Base-by-base conservation (phyloP, 1,140 invertebrate species). In the Cardiocondyla obscurior region DNA sequence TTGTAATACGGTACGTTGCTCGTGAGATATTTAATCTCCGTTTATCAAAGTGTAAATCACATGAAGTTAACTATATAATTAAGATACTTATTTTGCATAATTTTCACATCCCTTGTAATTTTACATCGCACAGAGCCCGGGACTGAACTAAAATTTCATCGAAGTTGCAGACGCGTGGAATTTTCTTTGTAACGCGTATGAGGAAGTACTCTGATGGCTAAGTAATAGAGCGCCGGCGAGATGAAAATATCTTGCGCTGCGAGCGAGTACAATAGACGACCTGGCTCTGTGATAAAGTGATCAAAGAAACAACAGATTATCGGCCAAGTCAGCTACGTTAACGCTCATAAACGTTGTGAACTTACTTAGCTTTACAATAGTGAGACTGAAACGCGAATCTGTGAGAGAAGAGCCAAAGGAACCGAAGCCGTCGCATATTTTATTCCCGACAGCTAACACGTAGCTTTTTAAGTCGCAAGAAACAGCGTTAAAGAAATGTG, bases 181-280 rank as follows among this genome's bases (percentile, higher is more conserved):
- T 39, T 86, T 87, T 86, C 85, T 87, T 87, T 86, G 70, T 72
- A 83, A 86, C 82, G 82, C 39, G 77, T 70, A 74, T 67, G 51
- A 55, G 73, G 77, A 76, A 76, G 65, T 49, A 49, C 58, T 76
- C 65, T 64, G 72, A 62, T 62, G 42, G 42, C 30, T 58, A 49
- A 51, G 77, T 82, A 86, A 77, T 69, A 72, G 77, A 85, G 57
- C 70, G 67, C 74, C 53, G 22, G 33, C 46, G 39, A 60, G 42
- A 76, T 77, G 84, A 86, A 55, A 86, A 87, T 87, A 83, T 83
- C 72, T 58, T 53, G 19, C 44, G n/a, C 25, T 46, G 60, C 22
- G 22, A 55, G 72, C 49, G 14, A 74, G 72, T 33, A 76, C 53
- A 57, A 65, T 55, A 65, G 22, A 79, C 64, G 62, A 49, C 36